These are phyloP conservation scores for Actenoides hombroni DNA, from an alignment of 2,113 vertebrate genomes.

Conservation along the genomic window DNA sequence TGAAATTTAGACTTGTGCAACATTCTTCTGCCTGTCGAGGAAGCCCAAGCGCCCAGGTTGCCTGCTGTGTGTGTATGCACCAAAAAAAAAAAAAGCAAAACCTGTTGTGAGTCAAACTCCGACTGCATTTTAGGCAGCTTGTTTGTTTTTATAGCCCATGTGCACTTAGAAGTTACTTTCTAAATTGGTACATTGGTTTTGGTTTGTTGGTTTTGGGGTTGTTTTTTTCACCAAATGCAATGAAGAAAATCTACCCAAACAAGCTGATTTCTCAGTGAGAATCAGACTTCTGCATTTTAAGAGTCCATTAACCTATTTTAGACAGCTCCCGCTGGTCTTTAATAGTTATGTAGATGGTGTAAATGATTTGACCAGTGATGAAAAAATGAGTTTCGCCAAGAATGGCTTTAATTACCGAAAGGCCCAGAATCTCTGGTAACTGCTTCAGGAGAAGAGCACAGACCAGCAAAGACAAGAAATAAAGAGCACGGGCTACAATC, in stretches of 20 bases:
- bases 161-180: constrained; percentile 41
- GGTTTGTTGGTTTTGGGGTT: too few species aligned
- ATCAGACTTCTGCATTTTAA: constrained; percentile 31
- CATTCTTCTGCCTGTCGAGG: constrained; percentile 50
- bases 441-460: neutral
- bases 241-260: constrained; percentile 18
- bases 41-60: constrained; percentile 13
- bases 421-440: neutral
- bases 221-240: neutral
- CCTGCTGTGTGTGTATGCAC: constrained; percentile 41
- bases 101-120: neutral
- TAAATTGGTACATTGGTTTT: neutral
- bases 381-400: neutral
- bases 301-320: neutral
- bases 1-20: constrained; percentile 21
- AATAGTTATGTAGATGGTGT: neutral
- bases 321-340: neutral
- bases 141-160: neutral
- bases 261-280: constrained; percentile 21
- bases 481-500: neutral
- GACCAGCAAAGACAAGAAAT: neutral
- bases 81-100: neutral
- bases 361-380: neutral
- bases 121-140: constrained; percentile 51
- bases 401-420: neutral